Conservation (phyloP, 2,888 invertebrate genomes). For the Drosophila quasianomalipes region DNA sequence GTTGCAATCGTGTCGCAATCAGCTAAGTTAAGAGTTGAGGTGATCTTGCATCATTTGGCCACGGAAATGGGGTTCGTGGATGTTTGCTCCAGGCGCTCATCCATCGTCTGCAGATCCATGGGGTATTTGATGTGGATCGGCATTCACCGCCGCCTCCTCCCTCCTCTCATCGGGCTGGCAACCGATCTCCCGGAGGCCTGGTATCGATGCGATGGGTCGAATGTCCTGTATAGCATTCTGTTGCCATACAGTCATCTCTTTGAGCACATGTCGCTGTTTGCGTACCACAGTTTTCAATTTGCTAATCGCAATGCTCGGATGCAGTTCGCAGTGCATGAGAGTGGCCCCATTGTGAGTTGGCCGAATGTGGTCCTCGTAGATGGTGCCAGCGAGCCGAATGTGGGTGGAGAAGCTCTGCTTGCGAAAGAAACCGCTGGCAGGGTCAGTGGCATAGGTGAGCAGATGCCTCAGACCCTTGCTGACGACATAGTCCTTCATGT, state of each 20-base stretch:
- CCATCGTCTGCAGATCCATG: conserved; percentile 91
- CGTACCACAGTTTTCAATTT: conserved; percentile 92
- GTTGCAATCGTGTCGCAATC: background rate
- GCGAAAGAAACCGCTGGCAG: conserved; percentile 97
- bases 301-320: conserved; percentile 87
- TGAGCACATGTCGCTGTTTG: conserved; percentile 93
- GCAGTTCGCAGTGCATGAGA: conserved; percentile 98
- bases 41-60: conserved; percentile 88
- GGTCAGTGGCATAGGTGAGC: conserved; percentile 98
- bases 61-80: conserved; percentile 95
- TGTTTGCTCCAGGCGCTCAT: conserved; percentile 87
- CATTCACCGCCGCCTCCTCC: background rate
- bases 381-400: conserved; percentile 91
- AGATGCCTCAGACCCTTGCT: conserved; percentile 95
- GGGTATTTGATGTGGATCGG: conserved; percentile 94
- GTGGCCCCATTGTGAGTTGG: conserved; percentile 97
- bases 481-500: conserved; percentile 98
- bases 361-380: conserved; percentile 97
- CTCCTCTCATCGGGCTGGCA: no score
- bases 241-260: conserved; percentile 85
- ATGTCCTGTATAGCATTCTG: conserved; percentile 93
- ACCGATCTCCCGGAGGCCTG: conserved; percentile 91
- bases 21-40: no score
- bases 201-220: conserved; percentile 93
- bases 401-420: conserved; percentile 98